Conservation (phyloP, 1,140 invertebrate species). For the Pararge aegeria region DNA sequence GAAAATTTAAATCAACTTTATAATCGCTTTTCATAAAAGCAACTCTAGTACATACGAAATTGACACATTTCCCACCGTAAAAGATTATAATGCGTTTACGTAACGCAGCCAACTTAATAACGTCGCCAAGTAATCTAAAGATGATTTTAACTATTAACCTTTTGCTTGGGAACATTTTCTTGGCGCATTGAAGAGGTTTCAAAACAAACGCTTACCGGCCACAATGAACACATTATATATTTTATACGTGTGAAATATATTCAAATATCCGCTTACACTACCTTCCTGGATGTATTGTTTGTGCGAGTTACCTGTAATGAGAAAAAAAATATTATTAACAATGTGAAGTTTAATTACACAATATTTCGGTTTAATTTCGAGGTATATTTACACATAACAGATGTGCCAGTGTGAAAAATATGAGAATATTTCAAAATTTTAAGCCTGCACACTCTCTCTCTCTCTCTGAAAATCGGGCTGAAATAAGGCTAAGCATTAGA, state of each 20-base stretch:
- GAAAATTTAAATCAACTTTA: no score
- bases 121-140: slow-evolving; percentile 41
- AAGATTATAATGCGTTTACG: slow-evolving; percentile 30
- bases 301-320: slow-evolving; percentile 34
- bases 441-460: no score
- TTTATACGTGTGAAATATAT: slow-evolving; percentile 37
- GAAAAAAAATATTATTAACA: slow-evolving; percentile 29
- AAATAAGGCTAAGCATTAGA: no score
- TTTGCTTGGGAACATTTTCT: slow-evolving; percentile 53
- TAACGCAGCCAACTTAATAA: slow-evolving; percentile 36
- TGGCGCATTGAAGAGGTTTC: slow-evolving; percentile 42
- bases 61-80: slow-evolving; percentile 35
- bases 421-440: no score
- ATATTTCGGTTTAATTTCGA: not conserved
- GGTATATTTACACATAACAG: not conserved
- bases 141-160: slow-evolving; percentile 63
- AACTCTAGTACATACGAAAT: slow-evolving; percentile 17
- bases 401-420: no score
- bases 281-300: slow-evolving; percentile 33
- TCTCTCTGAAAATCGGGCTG: no score
- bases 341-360: slow-evolving; percentile 15
- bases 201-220: slow-evolving; percentile 36
- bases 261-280: slow-evolving; percentile 21
- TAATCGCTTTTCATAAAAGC: slow-evolving; percentile 7
- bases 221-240: slow-evolving; percentile 26